Evolutionary conservation across 2,113 vertebrate species (phyloP), one percentile per base, ranked within the genome.

Genomic region (Megaleporinus macrocephalus): DNA sequence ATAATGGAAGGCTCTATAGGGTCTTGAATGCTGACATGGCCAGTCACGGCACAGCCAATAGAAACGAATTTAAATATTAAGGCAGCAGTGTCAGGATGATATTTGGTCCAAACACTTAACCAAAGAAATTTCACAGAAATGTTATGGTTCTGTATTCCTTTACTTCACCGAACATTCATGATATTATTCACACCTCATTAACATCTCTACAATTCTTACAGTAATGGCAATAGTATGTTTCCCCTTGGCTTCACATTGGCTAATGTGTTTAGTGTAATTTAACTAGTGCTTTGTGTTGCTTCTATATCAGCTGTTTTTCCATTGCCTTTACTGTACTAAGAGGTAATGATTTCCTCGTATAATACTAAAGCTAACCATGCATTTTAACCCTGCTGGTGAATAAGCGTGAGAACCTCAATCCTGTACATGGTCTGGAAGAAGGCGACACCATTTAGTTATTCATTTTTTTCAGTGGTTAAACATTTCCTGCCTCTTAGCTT

Each of bases 1-100:
- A 75, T 85, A 74, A 70, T 78, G 73, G 74, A 82, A 62, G 51
- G 62, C 53, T 76, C 80, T 84, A 87, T 78, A 87, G 65, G 74
- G 36, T 26, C 33, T 59, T 70, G 59, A 53, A 30, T 30, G 76
- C 61, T 33, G 51, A 33, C 62, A 47, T 63, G 4, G 47, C 30
- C 68, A 29, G 59, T 73, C 51, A 16, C 14, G 10, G 53, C 3
- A 53, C 53, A 65, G 44, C 53, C 57, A 78, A 27, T 62, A 44
- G 27, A 70, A 24, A 33, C 26, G 27, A 55, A 65, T 57, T 3
- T 57, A 61, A 66, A 73, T 65, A 61, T 78, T 18, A 78, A 68
- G 15, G 41, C 72, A 66, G 30, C 12, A 44, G 41, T 44, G 4
- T 44, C 41, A 44, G 11, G 41, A 44, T 9, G 41, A 1, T 44